phyloP scores from a whole-genome alignment of 1,140 invertebrate species.

The Atopsyche davidsoni region DNA sequence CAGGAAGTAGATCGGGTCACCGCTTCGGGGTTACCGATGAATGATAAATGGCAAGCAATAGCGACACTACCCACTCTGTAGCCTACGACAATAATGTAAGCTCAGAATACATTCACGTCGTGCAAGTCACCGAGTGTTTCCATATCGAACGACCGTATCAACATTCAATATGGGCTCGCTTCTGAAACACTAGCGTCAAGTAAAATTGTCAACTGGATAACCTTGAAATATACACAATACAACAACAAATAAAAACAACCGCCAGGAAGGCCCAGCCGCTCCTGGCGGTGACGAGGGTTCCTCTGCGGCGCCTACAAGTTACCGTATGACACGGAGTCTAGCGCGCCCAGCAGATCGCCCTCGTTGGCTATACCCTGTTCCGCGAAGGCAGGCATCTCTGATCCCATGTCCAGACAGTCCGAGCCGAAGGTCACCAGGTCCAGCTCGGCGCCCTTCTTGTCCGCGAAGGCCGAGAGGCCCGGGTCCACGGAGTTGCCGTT shows the following conservation, averaged over 20 bases:
- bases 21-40: no score
- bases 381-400: slow-evolving; percentile 11
- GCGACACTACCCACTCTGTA: no score
- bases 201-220: not conserved
- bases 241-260: not conserved
- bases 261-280: no score
- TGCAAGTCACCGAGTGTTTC: no score
- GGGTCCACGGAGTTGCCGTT: slow-evolving; percentile 52
- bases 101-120: no score
- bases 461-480: no score
- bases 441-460: no score
- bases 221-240: not conserved
- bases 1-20: no score
- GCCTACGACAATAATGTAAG: no score
- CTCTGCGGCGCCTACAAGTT: slow-evolving; percentile 4
- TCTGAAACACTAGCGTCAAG: not conserved
- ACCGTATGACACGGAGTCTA: slow-evolving; percentile 9
- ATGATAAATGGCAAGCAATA: no score
- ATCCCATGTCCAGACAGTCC: slow-evolving; percentile 17
- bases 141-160: no score
- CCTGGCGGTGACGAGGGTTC: no score
- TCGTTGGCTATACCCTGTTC: slow-evolving; percentile 19
- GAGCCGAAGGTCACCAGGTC: slow-evolving; percentile 18
- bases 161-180: not conserved
- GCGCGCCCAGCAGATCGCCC: slow-evolving; percentile 15